These are phyloP conservation scores for Tenthredo mesomela DNA, from an alignment of 2,888 invertebrate genomes.

Conservation along the genomic window DNA sequence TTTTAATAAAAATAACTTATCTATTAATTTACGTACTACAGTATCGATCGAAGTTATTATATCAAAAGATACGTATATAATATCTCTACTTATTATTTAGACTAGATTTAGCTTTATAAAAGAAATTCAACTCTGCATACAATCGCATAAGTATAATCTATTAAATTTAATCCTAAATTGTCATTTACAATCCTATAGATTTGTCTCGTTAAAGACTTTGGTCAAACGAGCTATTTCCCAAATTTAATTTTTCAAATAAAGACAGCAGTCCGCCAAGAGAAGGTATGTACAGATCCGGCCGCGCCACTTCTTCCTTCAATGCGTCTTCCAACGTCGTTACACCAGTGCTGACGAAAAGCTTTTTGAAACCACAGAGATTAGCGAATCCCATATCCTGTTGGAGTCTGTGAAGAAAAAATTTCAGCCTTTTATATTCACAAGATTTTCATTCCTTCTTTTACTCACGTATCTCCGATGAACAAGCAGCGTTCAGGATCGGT, in stretches of 20 bases:
- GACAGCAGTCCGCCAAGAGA: constrained; percentile 58
- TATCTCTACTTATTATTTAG: background rate
- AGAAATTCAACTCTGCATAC: background rate
- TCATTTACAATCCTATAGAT: background rate
- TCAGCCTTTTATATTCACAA: background rate
- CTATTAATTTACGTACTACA: background rate
- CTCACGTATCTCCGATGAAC: constrained; percentile 74
- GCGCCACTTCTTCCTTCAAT: constrained; percentile 37
- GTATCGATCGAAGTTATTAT: background rate
- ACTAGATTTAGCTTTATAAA: background rate
- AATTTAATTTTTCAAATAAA: constrained; percentile 32
- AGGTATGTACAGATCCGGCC: constrained; percentile 67
- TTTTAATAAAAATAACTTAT: background rate
- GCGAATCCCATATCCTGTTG: constrained; percentile 71
- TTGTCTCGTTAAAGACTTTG: background rate
- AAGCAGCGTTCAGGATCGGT: constrained; percentile 66
- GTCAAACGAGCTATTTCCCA: background rate
- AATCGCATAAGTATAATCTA: background rate
- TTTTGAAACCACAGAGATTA: constrained; percentile 65
- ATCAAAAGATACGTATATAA: background rate
- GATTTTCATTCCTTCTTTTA: constrained; percentile 31
- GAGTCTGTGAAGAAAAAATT: constrained; percentile 62
- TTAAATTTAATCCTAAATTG: constrained; percentile 8
- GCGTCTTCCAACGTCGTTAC: constrained; percentile 59
- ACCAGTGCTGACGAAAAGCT: constrained; percentile 69